Evolutionary conservation across 1,140 invertebrate genomes (phyloP).

Genomic region (Heliconius melpomene): DNA sequence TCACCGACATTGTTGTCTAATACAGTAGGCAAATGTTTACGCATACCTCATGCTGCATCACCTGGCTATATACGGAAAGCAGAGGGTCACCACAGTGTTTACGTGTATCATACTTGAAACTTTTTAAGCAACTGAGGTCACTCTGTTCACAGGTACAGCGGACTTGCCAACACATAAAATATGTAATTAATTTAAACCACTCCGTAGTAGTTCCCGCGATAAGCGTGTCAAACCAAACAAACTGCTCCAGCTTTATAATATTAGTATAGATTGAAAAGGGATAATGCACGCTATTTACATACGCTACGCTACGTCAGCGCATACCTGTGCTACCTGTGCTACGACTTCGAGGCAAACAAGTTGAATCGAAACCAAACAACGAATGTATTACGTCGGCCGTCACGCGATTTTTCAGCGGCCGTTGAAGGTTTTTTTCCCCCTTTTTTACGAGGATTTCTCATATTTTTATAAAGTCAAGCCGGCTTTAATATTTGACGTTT

Average conservation of each 20-base stretch:
- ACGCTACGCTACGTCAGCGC: background rate
- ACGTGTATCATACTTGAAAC: no score
- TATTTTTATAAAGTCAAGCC: background rate
- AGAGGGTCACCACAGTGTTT: no score
- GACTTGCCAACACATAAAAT: no score
- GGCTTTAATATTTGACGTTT: background rate
- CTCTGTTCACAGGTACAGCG: no score
- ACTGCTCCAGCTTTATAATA: no score
- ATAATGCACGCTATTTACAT: background rate
- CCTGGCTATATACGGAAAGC: no score
- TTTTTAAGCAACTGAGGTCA: no score
- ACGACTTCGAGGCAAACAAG: slow-evolving; percentile 21
- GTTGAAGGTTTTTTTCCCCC: background rate
- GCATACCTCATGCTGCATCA: no score
- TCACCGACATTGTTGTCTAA: background rate
- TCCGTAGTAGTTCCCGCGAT: no score
- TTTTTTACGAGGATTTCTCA: background rate
- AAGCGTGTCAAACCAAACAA: no score
- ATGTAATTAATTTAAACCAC: no score
- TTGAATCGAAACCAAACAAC: slow-evolving; percentile 21
- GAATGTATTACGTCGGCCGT: slow-evolving; percentile 25
- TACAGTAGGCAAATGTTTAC: background rate
- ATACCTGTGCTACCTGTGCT: background rate
- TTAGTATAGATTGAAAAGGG: background rate
- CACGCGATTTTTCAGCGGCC: slow-evolving; percentile 25